phyloP scores from a whole-genome alignment of 2,888 invertebrate species.

The Pomacea canaliculata region DNA sequence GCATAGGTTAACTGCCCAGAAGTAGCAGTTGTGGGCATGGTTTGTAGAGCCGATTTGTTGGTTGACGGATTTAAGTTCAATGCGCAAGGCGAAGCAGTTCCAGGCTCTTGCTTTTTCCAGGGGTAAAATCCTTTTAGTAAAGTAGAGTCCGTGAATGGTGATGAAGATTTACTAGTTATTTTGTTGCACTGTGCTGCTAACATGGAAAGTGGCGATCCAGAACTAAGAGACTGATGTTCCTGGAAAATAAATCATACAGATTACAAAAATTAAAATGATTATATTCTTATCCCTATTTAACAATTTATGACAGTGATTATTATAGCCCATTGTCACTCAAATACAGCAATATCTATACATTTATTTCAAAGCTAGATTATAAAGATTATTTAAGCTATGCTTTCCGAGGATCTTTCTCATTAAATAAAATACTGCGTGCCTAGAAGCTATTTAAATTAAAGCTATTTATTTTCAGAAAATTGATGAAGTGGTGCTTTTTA shows the following conservation, averaged over 20 bases:
- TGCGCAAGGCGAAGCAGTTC: slow-evolving; percentile 74
- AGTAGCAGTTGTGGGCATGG: slow-evolving; percentile 3
- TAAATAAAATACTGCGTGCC: too few relatives aligned
- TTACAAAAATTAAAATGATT: too few relatives aligned
- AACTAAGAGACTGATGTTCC: slow-evolving; percentile 27
- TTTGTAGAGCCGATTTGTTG: slow-evolving; percentile 17
- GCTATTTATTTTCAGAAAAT: too few relatives aligned
- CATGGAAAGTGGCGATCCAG: slow-evolving; percentile 90
- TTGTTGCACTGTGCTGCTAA: slow-evolving; percentile 98
- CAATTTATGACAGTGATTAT: too few relatives aligned
- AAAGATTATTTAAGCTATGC: too few relatives aligned
- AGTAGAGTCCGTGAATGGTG: slow-evolving; percentile 74
- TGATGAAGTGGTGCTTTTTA: too few relatives aligned
- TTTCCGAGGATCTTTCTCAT: too few relatives aligned
- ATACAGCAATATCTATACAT: too few relatives aligned
- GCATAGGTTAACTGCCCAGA: slow-evolving; percentile 15
- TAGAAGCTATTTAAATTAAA: too few relatives aligned
- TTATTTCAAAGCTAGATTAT: too few relatives aligned
- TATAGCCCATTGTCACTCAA: too few relatives aligned
- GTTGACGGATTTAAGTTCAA: slow-evolving; percentile 20
- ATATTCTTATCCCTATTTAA: too few relatives aligned
- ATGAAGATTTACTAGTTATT: slow-evolving; percentile 93
- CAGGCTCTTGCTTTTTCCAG: slow-evolving; percentile 54
- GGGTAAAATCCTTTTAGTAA: slow-evolving; percentile 84
- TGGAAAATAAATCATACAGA: neutral